A percentile compares a stretch with the other conserved stretches of the same genome.
These are phyloP conservation scores for Labeo calbasu DNA, from an alignment of 2,797 vertebrate genomes.

Conservation along the genomic window DNA sequence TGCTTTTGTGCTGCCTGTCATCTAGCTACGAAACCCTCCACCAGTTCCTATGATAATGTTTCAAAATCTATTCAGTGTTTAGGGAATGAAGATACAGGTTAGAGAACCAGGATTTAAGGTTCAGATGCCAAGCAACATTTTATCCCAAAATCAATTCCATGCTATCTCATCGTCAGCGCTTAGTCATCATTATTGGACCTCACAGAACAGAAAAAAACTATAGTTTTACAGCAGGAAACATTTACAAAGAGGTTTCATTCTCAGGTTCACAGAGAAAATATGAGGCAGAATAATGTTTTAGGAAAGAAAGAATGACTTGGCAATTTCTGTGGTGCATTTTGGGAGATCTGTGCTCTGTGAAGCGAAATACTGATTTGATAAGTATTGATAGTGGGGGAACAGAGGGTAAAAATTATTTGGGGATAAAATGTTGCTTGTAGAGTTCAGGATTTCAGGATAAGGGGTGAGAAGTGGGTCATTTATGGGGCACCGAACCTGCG, in stretches of 20 bases:
- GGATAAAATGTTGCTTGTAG: slow-evolving; percentile 28
- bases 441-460: slow-evolving; percentile 42
- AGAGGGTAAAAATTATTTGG: not conserved
- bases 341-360: not conserved
- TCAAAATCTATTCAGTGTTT: slow-evolving; percentile 45
- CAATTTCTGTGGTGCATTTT: slow-evolving; percentile 7
- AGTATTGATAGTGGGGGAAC: not conserved
- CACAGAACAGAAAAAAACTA: not conserved
- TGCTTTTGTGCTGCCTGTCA: slow-evolving; percentile 66
- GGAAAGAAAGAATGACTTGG: not conserved
- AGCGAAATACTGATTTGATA: not conserved
- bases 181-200: not conserved
- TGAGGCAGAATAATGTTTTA: not conserved
- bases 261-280: not conserved
- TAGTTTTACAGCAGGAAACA: not conserved
- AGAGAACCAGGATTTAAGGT: slow-evolving; percentile 8
- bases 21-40: slow-evolving; percentile 69
- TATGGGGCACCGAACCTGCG: slow-evolving; percentile 79
- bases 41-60: slow-evolving; percentile 60
- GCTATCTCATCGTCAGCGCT: not conserved
- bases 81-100: slow-evolving; percentile 39
- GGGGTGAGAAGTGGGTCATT: slow-evolving; percentile 54
- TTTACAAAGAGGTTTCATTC: not conserved
- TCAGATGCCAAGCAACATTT: slow-evolving; percentile 32
- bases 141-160: slow-evolving; percentile 3